Percentiles rank a stretch among this genome's conserved stretches.
Evolutionary conservation across 1,140 invertebrate genomes (phyloP).

Genomic region (Mamestra configurata): DNA sequence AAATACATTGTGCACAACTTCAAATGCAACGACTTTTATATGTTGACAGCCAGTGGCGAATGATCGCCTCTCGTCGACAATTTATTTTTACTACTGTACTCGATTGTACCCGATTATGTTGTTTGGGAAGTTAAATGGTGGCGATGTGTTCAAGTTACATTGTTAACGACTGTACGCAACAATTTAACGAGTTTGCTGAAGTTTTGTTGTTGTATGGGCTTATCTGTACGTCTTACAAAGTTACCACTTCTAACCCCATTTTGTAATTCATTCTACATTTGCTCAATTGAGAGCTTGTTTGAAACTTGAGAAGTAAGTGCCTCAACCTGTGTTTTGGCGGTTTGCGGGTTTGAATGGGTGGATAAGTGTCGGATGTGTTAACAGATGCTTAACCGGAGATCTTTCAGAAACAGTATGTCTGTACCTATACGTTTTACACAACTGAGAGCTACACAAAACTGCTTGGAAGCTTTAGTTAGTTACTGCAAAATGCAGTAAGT

Average conservation of each 20-base stretch:
- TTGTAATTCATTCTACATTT: slow-evolving; percentile 17
- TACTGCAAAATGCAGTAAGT: too few relatives aligned
- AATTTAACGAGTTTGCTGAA: slow-evolving; percentile 29
- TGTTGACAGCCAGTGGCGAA: slow-evolving; percentile 26
- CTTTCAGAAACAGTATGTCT: too few relatives aligned
- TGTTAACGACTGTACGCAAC: slow-evolving; percentile 29
- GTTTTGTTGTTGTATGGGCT: slow-evolving; percentile 22
- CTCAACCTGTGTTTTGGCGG: neutral
- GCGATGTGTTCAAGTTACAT: slow-evolving; percentile 26
- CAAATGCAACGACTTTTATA: slow-evolving; percentile 29
- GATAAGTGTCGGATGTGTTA: too few relatives aligned
- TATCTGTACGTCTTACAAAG: slow-evolving; percentile 6
- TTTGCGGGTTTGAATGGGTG: neutral
- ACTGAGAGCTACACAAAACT: too few relatives aligned
- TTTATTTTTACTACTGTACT: slow-evolving; percentile 37
- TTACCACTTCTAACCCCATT: neutral
- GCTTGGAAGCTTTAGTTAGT: too few relatives aligned
- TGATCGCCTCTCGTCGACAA: slow-evolving; percentile 39
- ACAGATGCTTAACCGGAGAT: too few relatives aligned
- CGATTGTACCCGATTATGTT: slow-evolving; percentile 43
- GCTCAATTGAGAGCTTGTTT: neutral
- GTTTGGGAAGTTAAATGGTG: slow-evolving; percentile 32
- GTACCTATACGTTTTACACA: too few relatives aligned
- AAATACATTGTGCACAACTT: slow-evolving; percentile 42
- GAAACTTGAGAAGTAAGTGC: neutral